These are phyloP conservation scores for Triplophysa bombifrons DNA, from an alignment of 2,797 vertebrate genomes.

Conservation along the genomic window DNA sequence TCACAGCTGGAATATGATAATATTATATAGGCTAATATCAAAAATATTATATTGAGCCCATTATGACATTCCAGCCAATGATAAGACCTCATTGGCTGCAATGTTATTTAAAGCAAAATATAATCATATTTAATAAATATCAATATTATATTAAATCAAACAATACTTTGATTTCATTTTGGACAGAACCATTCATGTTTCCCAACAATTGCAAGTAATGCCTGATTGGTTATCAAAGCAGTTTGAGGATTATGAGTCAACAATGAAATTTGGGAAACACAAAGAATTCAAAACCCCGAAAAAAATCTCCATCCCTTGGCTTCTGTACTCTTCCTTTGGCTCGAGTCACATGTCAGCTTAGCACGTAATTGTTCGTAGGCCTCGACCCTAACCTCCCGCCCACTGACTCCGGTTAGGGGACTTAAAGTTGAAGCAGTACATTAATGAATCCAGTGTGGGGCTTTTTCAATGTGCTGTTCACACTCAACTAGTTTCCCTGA, in stretches of 20 bases:
- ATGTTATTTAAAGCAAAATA: background rate
- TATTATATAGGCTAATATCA: too few species aligned
- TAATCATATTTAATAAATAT: background rate
- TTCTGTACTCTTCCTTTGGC: slow-evolving; percentile 12
- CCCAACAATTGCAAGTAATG: slow-evolving; percentile 5
- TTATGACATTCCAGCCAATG: too few species aligned
- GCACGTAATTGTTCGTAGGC: slow-evolving; percentile 42
- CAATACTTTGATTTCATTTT: too few species aligned
- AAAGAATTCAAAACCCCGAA: slow-evolving; percentile 19
- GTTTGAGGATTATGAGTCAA: slow-evolving; percentile 26
- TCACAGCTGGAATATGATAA: too few species aligned
- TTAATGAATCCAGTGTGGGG: slow-evolving; percentile 60
- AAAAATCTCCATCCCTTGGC: background rate
- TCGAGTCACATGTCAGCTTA: slow-evolving; percentile 28
- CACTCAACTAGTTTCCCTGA: slow-evolving; percentile 69
- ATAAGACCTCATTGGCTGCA: too few species aligned
- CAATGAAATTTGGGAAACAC: slow-evolving; percentile 16
- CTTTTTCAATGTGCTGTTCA: slow-evolving; percentile 57
- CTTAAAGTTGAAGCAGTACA: slow-evolving; percentile 59
- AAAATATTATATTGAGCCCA: too few species aligned
- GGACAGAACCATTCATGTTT: background rate
- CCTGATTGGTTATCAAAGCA: slow-evolving; percentile 28
- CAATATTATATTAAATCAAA: background rate
- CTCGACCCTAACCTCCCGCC: slow-evolving; percentile 49
- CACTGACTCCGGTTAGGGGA: slow-evolving; percentile 52